A percentile compares a stretch with the other conserved stretches of the same genome.
phyloP scores from a whole-genome alignment of 92 coral and sea anemone species.

The Parazoanthus swiftii region DNA sequence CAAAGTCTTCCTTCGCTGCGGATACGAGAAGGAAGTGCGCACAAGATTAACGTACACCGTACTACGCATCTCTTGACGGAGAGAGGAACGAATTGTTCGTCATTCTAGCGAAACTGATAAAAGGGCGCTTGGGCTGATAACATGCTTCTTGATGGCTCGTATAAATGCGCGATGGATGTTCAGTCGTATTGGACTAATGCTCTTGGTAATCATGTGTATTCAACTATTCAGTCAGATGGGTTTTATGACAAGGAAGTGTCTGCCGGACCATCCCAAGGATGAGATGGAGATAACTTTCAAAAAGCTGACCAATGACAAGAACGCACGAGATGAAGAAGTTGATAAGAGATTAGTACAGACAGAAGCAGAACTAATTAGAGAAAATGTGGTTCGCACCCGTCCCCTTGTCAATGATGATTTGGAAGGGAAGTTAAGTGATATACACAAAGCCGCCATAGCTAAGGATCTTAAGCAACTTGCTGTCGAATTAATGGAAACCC shows the following conservation, averaged over 20 bases:
- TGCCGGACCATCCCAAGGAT: constrained; percentile 46
- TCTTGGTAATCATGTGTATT: constrained; percentile 51
- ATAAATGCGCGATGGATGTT: constrained; percentile 57
- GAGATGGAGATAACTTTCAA: constrained; percentile 34
- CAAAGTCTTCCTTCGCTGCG: too few species aligned
- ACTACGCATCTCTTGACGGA: not conserved
- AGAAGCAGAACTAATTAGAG: not conserved
- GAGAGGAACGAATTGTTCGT: not conserved
- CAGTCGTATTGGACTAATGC: constrained; percentile 53
- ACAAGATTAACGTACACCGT: not conserved
- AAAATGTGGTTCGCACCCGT: not conserved
- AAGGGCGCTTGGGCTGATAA: not conserved
- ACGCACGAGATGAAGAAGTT: not conserved
- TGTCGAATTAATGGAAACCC: constrained; percentile 59
- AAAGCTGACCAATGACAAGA: constrained; percentile 10
- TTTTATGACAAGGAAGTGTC: constrained; percentile 46
- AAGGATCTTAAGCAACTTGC: constrained; percentile 55
- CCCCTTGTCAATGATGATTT: constrained; percentile 8
- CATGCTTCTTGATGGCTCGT: constrained; percentile 62
- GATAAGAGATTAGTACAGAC: not conserved
- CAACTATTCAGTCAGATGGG: constrained; percentile 81
- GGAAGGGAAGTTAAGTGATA: not conserved
- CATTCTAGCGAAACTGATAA: not conserved
- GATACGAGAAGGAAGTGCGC: too few species aligned
- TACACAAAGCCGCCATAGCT: constrained; percentile 47